phyloP scores from a whole-genome alignment of 2,888 invertebrate species.

The Colostygia pectinataria region DNA sequence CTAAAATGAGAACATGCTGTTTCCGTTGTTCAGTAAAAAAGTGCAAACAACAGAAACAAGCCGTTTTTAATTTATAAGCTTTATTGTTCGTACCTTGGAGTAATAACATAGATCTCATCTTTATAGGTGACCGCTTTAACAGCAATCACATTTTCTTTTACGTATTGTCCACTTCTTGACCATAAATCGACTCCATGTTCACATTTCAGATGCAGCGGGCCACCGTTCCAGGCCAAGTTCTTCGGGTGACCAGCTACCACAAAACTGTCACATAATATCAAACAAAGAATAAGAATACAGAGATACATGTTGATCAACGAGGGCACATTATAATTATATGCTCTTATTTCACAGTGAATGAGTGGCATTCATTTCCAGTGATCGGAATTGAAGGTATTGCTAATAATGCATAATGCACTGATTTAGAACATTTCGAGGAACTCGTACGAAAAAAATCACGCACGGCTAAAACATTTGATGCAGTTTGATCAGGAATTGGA shows the following conservation, averaged over 20 bases:
- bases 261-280: conserved; percentile 25
- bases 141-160: conserved; percentile 83
- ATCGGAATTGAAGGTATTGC: conserved; percentile 24
- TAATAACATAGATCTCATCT: conserved; percentile 81
- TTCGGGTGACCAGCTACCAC: conserved; percentile 44
- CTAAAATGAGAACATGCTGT: too few species aligned
- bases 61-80: not conserved
- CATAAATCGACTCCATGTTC: conserved; percentile 76
- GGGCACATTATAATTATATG: conserved; percentile 7
- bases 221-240: conserved; percentile 72
- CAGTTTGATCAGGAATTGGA: conserved; percentile 10
- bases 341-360: conserved; percentile 19
- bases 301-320: conserved; percentile 32
- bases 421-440: conserved; percentile 34
- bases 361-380: conserved; percentile 17
- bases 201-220: conserved; percentile 69
- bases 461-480: conserved; percentile 10
- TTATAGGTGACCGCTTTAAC: conserved; percentile 82
- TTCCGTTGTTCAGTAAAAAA: too few species aligned
- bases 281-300: conserved; percentile 18
- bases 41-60: too few species aligned
- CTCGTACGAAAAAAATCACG: conserved; percentile 11
- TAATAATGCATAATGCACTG: conserved; percentile 28
- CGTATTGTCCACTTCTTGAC: conserved; percentile 75
- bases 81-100: conserved; percentile 73